Conservation (phyloP, 2,797 vertebrate genomes). For the Heteromormyrus szaboi region DNA sequence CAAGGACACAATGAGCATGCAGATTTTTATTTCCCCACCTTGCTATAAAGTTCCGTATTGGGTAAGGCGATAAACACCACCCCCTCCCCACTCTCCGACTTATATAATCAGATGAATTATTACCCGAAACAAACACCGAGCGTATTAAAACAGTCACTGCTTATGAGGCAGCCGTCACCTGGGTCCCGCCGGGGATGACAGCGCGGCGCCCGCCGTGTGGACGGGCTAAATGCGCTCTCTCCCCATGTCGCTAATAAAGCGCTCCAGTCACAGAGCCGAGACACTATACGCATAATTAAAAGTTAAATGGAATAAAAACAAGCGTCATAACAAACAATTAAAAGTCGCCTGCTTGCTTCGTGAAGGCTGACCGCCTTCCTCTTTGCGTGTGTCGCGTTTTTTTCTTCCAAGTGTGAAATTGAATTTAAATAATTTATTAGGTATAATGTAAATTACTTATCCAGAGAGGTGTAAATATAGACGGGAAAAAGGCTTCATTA, state of each 20-base stretch:
- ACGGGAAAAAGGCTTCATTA: background rate
- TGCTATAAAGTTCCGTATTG: background rate
- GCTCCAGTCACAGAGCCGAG: background rate
- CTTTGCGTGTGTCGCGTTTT: background rate
- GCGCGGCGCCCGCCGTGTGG: background rate
- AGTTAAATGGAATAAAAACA: background rate
- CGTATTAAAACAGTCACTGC: background rate
- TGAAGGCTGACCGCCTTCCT: background rate
- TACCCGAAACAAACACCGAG: background rate
- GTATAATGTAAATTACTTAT: background rate
- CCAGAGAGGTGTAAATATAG: background rate
- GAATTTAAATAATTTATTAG: background rate
- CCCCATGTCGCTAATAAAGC: background rate
- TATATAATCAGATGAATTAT: constrained; percentile 2
- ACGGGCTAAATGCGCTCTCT: background rate
- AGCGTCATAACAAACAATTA: background rate
- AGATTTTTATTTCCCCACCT: background rate
- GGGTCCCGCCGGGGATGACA: background rate
- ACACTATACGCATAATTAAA: background rate
- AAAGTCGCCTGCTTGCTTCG: background rate
- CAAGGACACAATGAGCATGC: background rate
- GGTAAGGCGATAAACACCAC: background rate
- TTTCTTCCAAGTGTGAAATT: background rate
- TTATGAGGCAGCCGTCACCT: background rate
- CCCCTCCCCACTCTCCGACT: background rate